phyloP scores from a whole-genome alignment of 2,113 vertebrate genomes.

The Gracilinanus agilis region DNA sequence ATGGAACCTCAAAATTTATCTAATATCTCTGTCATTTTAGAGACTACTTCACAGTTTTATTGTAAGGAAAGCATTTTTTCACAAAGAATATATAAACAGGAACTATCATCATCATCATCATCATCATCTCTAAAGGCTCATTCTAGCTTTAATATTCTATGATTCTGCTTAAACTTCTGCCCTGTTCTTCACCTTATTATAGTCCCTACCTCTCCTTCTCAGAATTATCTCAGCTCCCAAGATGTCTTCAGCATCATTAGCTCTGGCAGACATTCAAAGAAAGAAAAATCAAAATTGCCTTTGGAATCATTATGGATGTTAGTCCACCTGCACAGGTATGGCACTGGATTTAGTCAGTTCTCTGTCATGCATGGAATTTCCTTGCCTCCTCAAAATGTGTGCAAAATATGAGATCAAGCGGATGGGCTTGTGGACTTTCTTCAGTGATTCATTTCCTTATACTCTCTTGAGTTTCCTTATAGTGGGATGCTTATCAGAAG shows the following conservation, averaged over 20 bases:
- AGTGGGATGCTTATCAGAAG: constrained; percentile 76
- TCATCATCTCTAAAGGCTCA: neutral
- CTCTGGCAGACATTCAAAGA: neutral
- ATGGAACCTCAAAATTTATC: neutral
- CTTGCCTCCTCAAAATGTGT: constrained; percentile 35
- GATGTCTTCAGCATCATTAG: neutral
- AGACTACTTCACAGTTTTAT: neutral
- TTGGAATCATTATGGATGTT: rapidly evolving
- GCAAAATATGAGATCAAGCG: constrained; percentile 34
- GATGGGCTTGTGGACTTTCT: neutral
- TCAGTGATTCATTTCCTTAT: constrained; percentile 46
- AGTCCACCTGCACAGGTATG: neutral
- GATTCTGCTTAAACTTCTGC: neutral
- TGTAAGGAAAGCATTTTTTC: neutral
- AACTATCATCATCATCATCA: neutral
- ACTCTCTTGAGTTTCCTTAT: constrained; percentile 62
- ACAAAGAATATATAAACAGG: neutral
- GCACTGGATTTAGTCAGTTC: constrained; percentile 14
- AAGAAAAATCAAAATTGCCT: rapidly evolving
- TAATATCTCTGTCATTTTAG: neutral
- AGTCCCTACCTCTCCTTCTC: neutral
- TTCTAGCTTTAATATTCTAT: neutral
- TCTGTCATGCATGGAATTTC: constrained; percentile 35
- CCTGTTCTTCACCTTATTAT: neutral
- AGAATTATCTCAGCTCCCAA: neutral